Evolutionary conservation across 2,113 vertebrate species (phyloP), one percentile per base, ranked within the genome.

Genomic region (Orcinus orca): DNA sequence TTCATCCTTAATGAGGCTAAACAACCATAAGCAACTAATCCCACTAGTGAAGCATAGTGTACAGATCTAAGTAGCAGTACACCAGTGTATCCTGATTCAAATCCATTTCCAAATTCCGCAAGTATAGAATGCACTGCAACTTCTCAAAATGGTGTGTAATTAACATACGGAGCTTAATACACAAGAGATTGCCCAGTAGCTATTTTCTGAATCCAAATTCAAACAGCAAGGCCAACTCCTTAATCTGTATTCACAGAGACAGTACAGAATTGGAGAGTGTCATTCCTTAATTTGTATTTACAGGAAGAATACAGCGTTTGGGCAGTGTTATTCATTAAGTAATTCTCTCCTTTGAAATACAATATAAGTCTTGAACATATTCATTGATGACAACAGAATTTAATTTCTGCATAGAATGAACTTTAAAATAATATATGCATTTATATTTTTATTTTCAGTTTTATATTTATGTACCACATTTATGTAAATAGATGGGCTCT

Each of bases 171-270:
- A 81, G 33, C 47, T 68, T 41, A 33, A 29, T 26, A 26, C 74
- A 58, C 38, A 55, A 93, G 65, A 47, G 84, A 90, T 29, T 81
- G 44, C 33, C 62, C 63, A 55, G 53, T 9, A 88, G 33, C 65
- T 94, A 36, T 81, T 82, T 74, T 87, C 47, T 33, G 71, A 94
- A 93, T 95, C 55, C 70, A 93, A 92, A 97, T 91, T 93, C 93
- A 84, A 84, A 88, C 12, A 87, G 23, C 36, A 82, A 94, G 47
- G 10, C 62, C 50, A 71, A 11, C n/a, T 82, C 53, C 82, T 95
- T 93, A 58, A 91, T 97, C 67, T 86, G 62, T 86, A 93, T 93
- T 97, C 62, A 93, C 8, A 84, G 55, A 93, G 60, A 97, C 18
- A 88, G 41, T 26, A 33, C 5, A 67, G 18, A 44, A 86, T 47